Evolutionary conservation across 2,888 invertebrate genomes (phyloP), one percentile per base, ranked within the genome.

Genomic region (Drosophila infuscata): DNA sequence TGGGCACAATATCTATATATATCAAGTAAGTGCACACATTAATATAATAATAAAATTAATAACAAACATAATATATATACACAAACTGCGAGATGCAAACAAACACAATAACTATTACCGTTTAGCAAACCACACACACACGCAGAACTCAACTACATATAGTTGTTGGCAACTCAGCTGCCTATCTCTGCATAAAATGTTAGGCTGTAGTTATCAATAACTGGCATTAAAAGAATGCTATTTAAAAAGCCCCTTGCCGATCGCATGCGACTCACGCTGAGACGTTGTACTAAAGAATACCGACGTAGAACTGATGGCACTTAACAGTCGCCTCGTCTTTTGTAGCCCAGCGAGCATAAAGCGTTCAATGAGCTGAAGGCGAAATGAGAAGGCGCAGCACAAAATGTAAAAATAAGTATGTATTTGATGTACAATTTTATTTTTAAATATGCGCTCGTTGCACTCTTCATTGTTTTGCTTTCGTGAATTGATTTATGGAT

Each of bases 401-500:
- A 53, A 56, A 76, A 82, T 72, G 52, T 60, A 69, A 57, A 73
- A 73, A 69, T 68, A 72, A 41, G 67, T 52, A 72, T 78, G 58
- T 49, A 59, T 63, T 59, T 64, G 25, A 61, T 65, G 76, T 65
- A 59, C 46, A 59, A 68, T 68, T 75, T 81, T 86, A 81, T 86
- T 86, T 86, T 78, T 86, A 88, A 88, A 78, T 66, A 70, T 71
- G 62, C 72, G 67, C 77, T 76, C 71, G 57, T 61, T 70, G 70
- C 65, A 75, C 66, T 76, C 65, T 83, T 48, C 57, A 70, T 72
- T 77, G 76, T 68, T 68, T 65, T 41, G 51, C 49, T 59, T 61
- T 68, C 38, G 49, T 61, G 56, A 51, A 88, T 85, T 88, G 83
- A 86, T 88, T 86, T 88, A 80, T 80, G 65, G 84, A 86, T 78